Evolutionary conservation across 2,113 vertebrate genomes (phyloP), one percentile per base, ranked within the genome.

Genomic region (Hyla sarda): DNA sequence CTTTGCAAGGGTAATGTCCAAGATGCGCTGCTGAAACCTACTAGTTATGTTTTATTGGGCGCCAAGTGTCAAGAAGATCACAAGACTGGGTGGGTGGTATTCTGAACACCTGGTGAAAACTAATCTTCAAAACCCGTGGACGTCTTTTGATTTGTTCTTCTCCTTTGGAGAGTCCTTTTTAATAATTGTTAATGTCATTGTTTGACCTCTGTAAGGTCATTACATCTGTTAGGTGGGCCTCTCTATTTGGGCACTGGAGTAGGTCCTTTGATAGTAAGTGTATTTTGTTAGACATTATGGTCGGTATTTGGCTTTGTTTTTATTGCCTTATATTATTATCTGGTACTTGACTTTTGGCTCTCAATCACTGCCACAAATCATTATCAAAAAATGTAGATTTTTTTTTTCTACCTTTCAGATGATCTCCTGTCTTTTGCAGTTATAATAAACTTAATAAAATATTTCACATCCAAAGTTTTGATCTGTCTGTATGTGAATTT

Each of bases 61-160:
- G 69, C 14, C n/a, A 54, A 34, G 65, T 71, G 80, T 52, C 52
- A 67, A 52, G 60, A 82, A 67, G 56, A 81, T 81, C 78, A 81
- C 32, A 81, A 34, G 12, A 16, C 50, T 28, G 52, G 48, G 48
- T 83, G 82, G 82, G 82, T 45, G 82, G 82, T 28, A 83, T 45
- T 50, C 17, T 23, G 30, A 82, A 23, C 81, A 72, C 81, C 17
- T 71, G 65, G 65, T 37, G 47, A 52, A 82, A 67, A 67, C 58
- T 82, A 21, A 82, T 82, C 81, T 82, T 32, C 52, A 9, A 71
- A 47, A 82, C 47, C 48, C 65, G 0, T 52, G n/a, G n/a, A 28
- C 19, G 45, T 50, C 62, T 13, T 32, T 23, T 16, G 32, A 50
- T 76, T 30, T 76, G 45, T 52, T 50, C 73, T 25, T 9, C 23